Conservation (phyloP, 2,888 invertebrate species). For the Mesoligia furuncula region DNA sequence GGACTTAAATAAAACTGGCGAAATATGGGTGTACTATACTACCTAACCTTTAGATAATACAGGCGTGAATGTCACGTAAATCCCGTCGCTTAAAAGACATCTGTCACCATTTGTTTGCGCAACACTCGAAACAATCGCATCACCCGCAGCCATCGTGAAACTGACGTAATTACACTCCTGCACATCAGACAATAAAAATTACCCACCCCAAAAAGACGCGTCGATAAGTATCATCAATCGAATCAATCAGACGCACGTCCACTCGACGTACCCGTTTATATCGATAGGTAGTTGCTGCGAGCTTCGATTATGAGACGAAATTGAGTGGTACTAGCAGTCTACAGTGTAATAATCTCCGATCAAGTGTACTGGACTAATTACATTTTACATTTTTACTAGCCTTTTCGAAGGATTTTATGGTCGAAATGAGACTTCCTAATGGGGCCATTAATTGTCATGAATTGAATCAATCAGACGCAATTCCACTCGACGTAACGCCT, state of each 20-base stretch:
- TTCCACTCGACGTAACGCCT: constrained; percentile 29
- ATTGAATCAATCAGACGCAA: constrained; percentile 36
- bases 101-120: constrained; percentile 4
- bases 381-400: background rate
- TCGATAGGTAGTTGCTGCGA: constrained; percentile 29
- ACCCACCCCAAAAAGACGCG: constrained; percentile 56
- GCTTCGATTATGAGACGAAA: constrained; percentile 28
- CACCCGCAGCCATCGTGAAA: constrained; percentile 37
- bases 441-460: constrained; percentile 27
- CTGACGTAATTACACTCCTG: constrained; percentile 46
- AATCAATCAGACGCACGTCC: constrained; percentile 52
- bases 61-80: background rate
- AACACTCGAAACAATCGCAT: constrained; percentile 7
- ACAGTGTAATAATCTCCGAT: background rate
- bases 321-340: constrained; percentile 7
- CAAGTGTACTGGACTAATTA: too few relatives aligned
- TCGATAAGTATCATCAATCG: constrained; percentile 59
- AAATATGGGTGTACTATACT: background rate
- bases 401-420: background rate
- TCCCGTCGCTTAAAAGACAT: background rate
- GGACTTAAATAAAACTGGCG: background rate
- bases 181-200: constrained; percentile 56
- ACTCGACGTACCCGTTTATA: constrained; percentile 38
- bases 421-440: background rate
- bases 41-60: background rate